These are phyloP conservation scores for Recurvirostra avosetta DNA, from an alignment of 2,113 vertebrate species.

Conservation along the genomic window DNA sequence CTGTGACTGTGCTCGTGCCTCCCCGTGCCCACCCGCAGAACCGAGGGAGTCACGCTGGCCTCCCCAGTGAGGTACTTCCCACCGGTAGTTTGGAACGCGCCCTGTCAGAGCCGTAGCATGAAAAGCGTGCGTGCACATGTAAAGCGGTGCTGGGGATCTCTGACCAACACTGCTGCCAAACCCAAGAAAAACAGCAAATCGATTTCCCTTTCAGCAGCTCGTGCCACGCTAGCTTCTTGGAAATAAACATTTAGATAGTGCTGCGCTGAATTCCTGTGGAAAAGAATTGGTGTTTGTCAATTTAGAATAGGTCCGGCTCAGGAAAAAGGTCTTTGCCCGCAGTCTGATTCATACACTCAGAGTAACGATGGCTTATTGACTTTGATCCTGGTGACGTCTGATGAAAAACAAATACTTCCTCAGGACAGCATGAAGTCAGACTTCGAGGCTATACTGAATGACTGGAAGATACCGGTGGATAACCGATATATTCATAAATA, in stretches of 20 bases:
- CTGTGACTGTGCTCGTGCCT: not conserved
- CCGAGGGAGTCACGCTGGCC: too few species aligned
- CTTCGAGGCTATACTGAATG: not conserved
- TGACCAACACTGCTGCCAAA: not conserved
- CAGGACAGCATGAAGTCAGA: not conserved
- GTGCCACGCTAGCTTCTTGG: not conserved
- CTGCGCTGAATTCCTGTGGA: not conserved
- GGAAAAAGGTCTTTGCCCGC: not conserved
- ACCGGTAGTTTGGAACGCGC: not conserved
- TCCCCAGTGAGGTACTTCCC: not conserved
- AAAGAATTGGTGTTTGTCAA: not conserved
- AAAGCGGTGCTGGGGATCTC: not conserved
- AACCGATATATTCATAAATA: not conserved
- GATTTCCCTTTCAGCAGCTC: not conserved
- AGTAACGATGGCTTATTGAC: not conserved
- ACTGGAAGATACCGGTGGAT: not conserved
- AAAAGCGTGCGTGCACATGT: not conserved
- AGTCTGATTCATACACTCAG: not conserved
- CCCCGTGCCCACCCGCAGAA: not conserved
- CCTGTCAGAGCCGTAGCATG: fast-evolving
- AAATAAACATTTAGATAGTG: not conserved
- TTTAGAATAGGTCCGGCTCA: not conserved
- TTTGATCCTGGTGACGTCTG: not conserved
- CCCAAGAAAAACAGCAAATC: not conserved
- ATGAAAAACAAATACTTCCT: not conserved